phyloP scores from a whole-genome alignment of 2,888 invertebrate genomes.

The Drosophila lacicola region DNA sequence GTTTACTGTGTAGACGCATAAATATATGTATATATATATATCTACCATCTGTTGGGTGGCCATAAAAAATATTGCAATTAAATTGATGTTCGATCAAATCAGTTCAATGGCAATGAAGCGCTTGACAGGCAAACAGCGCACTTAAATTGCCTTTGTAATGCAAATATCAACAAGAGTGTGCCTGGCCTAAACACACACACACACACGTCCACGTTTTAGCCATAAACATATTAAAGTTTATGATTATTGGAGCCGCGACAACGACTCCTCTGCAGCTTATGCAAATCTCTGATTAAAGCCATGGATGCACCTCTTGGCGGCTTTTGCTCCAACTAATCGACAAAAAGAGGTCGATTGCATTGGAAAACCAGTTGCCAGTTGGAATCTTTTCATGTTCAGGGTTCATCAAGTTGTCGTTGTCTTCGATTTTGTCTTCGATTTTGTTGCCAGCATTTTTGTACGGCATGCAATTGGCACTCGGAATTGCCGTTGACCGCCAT shows the following conservation, averaged over 20 bases:
- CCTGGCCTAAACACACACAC: conserved; percentile 39
- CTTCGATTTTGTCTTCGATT: conserved; percentile 3
- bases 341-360: conserved; percentile 7
- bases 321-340: conserved; percentile 10
- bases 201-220: conserved; percentile 43
- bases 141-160: conserved; percentile 73
- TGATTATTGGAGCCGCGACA: conserved; percentile 68
- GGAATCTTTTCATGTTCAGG: conserved; percentile 30
- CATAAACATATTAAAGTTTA: conserved; percentile 76
- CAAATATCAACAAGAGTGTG: conserved; percentile 57
- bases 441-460: conserved; percentile 19
- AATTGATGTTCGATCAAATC: conserved; percentile 75
- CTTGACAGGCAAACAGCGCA: conserved; percentile 28
- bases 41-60: not conserved
- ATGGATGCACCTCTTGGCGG: conserved; percentile 11
- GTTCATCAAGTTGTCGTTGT: conserved; percentile 20
- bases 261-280: conserved; percentile 45
- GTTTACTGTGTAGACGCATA: not conserved
- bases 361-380: conserved; percentile 31
- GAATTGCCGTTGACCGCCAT: conserved; percentile 76
- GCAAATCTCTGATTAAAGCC: conserved; percentile 62
- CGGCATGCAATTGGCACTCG: conserved; percentile 71
- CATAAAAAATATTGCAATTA: conserved; percentile 69
- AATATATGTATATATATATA: not conserved
- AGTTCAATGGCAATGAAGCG: conserved; percentile 55